Evolutionary conservation across 2,888 invertebrate genomes (phyloP).

Genomic region (Flabesymbios commensalis): DNA sequence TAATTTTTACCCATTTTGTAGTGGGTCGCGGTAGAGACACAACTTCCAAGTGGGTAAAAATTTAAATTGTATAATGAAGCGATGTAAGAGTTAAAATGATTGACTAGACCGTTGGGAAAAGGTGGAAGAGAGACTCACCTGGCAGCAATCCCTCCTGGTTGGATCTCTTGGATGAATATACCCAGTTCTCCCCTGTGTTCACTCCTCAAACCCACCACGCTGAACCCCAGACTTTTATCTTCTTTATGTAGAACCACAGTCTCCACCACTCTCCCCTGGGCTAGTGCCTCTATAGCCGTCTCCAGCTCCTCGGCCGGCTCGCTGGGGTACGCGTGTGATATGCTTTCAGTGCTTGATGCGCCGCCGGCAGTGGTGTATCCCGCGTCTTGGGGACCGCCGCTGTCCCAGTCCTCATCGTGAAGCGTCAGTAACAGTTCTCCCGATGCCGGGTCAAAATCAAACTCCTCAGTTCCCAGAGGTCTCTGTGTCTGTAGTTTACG

Average conservation of each 20-base stretch:
- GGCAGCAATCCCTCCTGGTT: slow-evolving; percentile 70
- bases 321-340: neutral
- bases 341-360: no score
- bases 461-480: slow-evolving; percentile 69
- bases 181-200: slow-evolving; percentile 71
- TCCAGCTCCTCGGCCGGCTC: neutral
- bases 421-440: slow-evolving; percentile 70
- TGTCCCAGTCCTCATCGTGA: slow-evolving; percentile 44
- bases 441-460: slow-evolving; percentile 77
- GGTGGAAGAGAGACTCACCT: no score
- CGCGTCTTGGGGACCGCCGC: neutral
- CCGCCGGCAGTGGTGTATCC: neutral
- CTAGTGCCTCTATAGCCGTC: slow-evolving; percentile 65
- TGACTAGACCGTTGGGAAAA: no score
- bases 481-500: slow-evolving; percentile 4
- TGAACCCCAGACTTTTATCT: slow-evolving; percentile 72
- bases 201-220: slow-evolving; percentile 69
- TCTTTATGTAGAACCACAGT: slow-evolving; percentile 70
- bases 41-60: no score
- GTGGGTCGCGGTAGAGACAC: no score
- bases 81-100: no score
- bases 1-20: no score
- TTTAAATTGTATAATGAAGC: no score
- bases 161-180: slow-evolving; percentile 72
- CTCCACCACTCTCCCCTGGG: slow-evolving; percentile 68